Evolutionary conservation across 2,797 vertebrate species (phyloP), one percentile per base, ranked within the genome.

Genomic region (Artibeus lituratus): DNA sequence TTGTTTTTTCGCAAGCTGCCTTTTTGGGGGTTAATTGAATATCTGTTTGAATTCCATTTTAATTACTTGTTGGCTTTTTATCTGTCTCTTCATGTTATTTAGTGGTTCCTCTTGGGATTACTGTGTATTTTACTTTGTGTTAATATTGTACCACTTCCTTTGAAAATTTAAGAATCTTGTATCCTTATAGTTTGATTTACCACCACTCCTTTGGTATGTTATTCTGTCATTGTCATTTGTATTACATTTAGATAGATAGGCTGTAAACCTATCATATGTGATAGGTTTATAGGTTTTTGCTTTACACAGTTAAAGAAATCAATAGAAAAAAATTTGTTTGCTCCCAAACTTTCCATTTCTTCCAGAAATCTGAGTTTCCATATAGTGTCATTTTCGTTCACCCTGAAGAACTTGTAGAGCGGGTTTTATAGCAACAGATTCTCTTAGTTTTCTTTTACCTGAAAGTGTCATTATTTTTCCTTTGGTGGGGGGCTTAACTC

Each of bases 81-180:
- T 53, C 67, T 94, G 5, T 86, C 14, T 44, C 7, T 78, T 78
- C 65, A 37, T 9, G 21, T 89, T 51, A 69, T 29, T 55, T 84
- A 67, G 19, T 69, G 59, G 35, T 65, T 85, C 19, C 19, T 86
- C 6, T 72, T 74, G 32, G 12, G 72, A 47, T 88, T 59, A 70
- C 39, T 32, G 73, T 70, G 39, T 19, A 77, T n/a, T 72, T 29
- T 51, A 26, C 19, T 49, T 86, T 73, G 3, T 90, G 55, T 94
- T 92, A 86, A 26, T 82, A 6, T 35, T 65, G n/a, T 85, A 32
- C n/a, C 47, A 37, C 12, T 57, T 74, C 12, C 49, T 91, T 2
- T 67, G 62, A 89, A 94, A 89, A 62, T 76, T 86, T 70, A 82
- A 95, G 72, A 88, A 47, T 80, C 51, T 94, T 94, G 32, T 5